Conservation (phyloP, 2,797 vertebrate species). For the Chanos chanos region DNA sequence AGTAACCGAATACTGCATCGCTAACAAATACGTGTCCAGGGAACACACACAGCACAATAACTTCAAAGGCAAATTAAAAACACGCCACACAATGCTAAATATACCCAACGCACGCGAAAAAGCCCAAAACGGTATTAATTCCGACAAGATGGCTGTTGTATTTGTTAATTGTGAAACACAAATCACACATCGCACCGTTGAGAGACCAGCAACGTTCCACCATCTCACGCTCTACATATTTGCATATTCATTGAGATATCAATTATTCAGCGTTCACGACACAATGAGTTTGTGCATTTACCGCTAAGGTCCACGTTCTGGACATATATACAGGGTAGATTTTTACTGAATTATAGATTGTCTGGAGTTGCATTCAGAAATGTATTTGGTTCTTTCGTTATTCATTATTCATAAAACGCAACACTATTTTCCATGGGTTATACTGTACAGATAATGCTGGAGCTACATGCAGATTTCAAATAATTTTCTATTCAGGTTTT, state of each 20-base stretch:
- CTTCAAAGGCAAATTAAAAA: slow-evolving; percentile 65
- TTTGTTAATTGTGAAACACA: slow-evolving; percentile 20
- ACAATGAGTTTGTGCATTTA: slow-evolving; percentile 64
- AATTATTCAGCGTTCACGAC: slow-evolving; percentile 75
- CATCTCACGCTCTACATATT: slow-evolving; percentile 52
- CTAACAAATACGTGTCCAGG: slow-evolving; percentile 58
- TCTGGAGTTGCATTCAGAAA: too few species aligned
- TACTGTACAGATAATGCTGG: too few species aligned
- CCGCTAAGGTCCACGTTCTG: slow-evolving; percentile 54
- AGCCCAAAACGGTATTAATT: slow-evolving; percentile 56
- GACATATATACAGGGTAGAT: slow-evolving; percentile 44
- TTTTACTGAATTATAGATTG: not conserved
- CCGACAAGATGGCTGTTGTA: slow-evolving; percentile 54
- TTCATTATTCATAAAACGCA: too few species aligned
- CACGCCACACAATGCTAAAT: slow-evolving; percentile 48
- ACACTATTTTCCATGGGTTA: too few species aligned
- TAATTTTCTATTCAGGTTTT: too few species aligned
- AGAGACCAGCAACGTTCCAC: slow-evolving; percentile 19
- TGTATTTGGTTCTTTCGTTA: too few species aligned
- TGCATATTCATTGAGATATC: slow-evolving; percentile 81
- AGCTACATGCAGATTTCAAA: too few species aligned
- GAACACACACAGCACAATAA: slow-evolving; percentile 62
- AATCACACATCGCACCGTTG: slow-evolving; percentile 14
- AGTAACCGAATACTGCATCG: not conserved
- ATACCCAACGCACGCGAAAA: slow-evolving; percentile 54